These are phyloP conservation scores for Notarius lentiginosus DNA, from an alignment of 2,113 vertebrate species.

Conservation along the genomic window DNA sequence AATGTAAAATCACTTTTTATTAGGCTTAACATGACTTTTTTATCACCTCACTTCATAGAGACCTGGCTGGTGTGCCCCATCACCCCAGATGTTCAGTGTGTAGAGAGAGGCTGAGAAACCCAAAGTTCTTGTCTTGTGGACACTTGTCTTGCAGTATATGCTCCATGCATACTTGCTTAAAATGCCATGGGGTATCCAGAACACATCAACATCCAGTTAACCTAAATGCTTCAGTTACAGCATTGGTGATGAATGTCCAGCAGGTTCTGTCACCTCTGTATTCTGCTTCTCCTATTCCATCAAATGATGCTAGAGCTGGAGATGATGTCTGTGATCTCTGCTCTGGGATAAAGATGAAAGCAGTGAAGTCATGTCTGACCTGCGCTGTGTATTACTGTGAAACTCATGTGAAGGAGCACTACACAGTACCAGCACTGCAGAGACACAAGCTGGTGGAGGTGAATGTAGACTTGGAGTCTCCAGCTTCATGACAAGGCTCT, in stretches of 20 bases:
- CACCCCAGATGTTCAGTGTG: constrained; percentile 27
- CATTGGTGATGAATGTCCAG: too few relatives aligned
- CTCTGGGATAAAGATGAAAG: not conserved
- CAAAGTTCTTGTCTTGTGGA: not conserved
- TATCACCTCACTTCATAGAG: too few relatives aligned
- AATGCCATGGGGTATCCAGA: too few relatives aligned
- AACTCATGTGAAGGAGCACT: constrained; percentile 21
- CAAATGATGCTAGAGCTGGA: not conserved
- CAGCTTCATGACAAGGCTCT: not conserved
- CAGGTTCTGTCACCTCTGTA: too few relatives aligned
- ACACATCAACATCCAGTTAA: too few relatives aligned
- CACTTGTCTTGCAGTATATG: not conserved
- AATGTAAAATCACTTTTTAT: too few relatives aligned
- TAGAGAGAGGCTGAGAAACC: constrained; percentile 2
- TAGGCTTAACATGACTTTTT: too few relatives aligned
- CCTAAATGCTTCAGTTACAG: too few relatives aligned
- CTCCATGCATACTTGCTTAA: not conserved
- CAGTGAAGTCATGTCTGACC: constrained; percentile 37
- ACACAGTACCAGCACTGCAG: constrained; percentile 19
- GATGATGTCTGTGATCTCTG: constrained; percentile 40
- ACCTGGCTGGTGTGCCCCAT: too few relatives aligned
- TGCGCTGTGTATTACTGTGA: constrained; percentile 23
- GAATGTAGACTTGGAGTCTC: not conserved
- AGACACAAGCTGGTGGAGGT: constrained; percentile 1
- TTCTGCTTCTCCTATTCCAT: not conserved